Percentiles rank a stretch among this genome's conserved stretches.
Conservation (phyloP, 2,113 vertebrate species). For the Puffinus mauretanicus region DNA sequence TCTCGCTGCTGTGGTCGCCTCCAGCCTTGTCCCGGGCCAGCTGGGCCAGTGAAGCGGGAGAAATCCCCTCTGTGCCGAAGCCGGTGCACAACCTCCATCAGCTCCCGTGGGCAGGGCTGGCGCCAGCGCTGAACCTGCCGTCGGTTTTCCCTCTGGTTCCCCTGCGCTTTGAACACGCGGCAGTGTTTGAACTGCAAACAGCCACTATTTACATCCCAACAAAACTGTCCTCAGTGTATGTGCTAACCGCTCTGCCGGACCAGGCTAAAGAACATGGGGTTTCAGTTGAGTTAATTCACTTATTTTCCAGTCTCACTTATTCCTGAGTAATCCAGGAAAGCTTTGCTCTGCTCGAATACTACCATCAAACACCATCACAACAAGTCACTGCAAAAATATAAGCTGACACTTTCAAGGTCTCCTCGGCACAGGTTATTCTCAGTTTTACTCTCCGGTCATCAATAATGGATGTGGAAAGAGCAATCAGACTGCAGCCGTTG, state of each 20-base stretch:
- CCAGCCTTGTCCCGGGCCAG: not conserved
- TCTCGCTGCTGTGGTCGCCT: not conserved
- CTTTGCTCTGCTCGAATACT: not conserved
- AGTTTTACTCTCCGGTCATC: not conserved
- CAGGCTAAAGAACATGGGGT: not conserved
- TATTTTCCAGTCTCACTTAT: not conserved
- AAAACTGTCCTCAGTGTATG: not conserved
- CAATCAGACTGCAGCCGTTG: not conserved
- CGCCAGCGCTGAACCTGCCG: rapidly evolving
- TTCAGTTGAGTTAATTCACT: not conserved
- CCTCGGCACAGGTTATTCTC: not conserved
- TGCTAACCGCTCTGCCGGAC: not conserved
- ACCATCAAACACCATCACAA: not conserved
- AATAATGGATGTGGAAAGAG: not conserved
- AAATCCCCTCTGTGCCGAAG: not conserved
- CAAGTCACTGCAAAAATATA: not conserved
- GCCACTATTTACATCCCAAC: not conserved
- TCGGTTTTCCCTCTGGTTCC: not conserved
- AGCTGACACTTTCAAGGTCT: not conserved
- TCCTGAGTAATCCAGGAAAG: not conserved
- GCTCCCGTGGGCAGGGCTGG: not conserved
- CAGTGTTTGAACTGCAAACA: not conserved
- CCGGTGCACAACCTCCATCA: not conserved
- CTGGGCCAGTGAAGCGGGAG: not conserved
- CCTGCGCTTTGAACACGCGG: not conserved